These are phyloP conservation scores for Eleutherodactylus coqui DNA, from an alignment of 2,797 vertebrate species.

Conservation along the genomic window DNA sequence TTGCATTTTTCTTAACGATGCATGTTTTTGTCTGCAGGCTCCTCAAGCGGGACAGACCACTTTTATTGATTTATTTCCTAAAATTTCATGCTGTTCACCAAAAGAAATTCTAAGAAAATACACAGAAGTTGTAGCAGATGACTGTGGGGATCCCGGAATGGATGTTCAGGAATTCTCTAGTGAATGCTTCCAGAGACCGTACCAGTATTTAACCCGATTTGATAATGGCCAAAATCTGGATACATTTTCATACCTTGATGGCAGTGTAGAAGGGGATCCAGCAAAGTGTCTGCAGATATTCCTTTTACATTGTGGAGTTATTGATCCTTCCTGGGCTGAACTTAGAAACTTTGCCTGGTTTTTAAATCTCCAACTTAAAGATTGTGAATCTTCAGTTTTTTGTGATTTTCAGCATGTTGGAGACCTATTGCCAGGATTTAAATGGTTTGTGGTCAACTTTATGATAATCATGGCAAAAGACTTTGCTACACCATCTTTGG, in stretches of 20 bases:
- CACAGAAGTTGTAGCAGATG: slow-evolving; percentile 61
- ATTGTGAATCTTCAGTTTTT: slow-evolving; percentile 91
- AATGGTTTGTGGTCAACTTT: slow-evolving; percentile 92
- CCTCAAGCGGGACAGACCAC: slow-evolving; percentile 65
- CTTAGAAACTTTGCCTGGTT: slow-evolving; percentile 91
- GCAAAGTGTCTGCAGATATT: slow-evolving; percentile 88
- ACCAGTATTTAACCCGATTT: slow-evolving; percentile 89
- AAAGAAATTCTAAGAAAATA: slow-evolving; percentile 86
- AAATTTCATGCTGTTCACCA: slow-evolving; percentile 85
- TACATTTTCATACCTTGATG: slow-evolving; percentile 73
- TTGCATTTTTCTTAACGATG: background rate
- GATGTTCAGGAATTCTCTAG: slow-evolving; percentile 83
- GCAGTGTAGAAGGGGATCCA: slow-evolving; percentile 80
- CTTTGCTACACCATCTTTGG: slow-evolving; percentile 92
- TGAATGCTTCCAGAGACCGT: slow-evolving; percentile 90
- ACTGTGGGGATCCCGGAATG: slow-evolving; percentile 80
- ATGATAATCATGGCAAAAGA: slow-evolving; percentile 98
- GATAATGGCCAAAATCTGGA: slow-evolving; percentile 78
- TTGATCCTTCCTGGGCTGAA: slow-evolving; percentile 92
- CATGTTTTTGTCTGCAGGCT: slow-evolving; percentile 69
- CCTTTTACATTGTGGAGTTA: slow-evolving; percentile 88
- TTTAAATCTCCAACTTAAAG: slow-evolving; percentile 87
- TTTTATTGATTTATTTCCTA: slow-evolving; percentile 89
- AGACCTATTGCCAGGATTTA: slow-evolving; percentile 89
- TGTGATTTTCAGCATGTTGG: slow-evolving; percentile 79